Evolutionary conservation across 2,888 invertebrate species (phyloP).

Genomic region (Tenthredo scrophulariae): DNA sequence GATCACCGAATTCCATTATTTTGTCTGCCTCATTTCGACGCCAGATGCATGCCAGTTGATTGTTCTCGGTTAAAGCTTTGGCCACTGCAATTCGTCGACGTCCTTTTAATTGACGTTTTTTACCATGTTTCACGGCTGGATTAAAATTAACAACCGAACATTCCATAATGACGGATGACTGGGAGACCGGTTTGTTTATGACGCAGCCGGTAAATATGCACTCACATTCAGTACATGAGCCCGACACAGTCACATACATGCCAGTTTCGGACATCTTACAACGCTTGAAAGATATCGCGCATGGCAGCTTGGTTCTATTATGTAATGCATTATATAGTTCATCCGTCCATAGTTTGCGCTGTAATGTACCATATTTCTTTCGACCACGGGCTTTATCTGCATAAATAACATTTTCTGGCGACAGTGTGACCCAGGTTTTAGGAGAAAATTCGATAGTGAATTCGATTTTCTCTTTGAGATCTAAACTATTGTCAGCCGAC

Average conservation of each 20-base stretch:
- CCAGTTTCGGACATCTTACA: constrained; percentile 30
- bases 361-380: constrained; percentile 17
- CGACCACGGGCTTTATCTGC: constrained; percentile 25
- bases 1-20: constrained; percentile 12
- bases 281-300: constrained; percentile 6
- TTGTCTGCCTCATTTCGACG: constrained; percentile 19
- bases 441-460: not conserved
- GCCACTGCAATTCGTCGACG: constrained; percentile 7
- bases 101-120: constrained; percentile 41
- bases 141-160: constrained; percentile 26
- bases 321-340: constrained; percentile 13
- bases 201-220: constrained; percentile 31
- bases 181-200: constrained; percentile 7
- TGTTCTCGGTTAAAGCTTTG: constrained; percentile 19
- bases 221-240: constrained; percentile 42
- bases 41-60: constrained; percentile 21
- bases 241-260: constrained; percentile 23
- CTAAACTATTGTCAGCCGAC: constrained; percentile 9
- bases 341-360: constrained; percentile 26
- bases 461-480: not conserved
- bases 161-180: constrained; percentile 30
- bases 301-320: constrained; percentile 38
- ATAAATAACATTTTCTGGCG: constrained; percentile 30
- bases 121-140: constrained; percentile 6
- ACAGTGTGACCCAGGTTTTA: constrained; percentile 17